phyloP scores from a whole-genome alignment of 1,140 invertebrate genomes.

The Nephila pilipes region DNA sequence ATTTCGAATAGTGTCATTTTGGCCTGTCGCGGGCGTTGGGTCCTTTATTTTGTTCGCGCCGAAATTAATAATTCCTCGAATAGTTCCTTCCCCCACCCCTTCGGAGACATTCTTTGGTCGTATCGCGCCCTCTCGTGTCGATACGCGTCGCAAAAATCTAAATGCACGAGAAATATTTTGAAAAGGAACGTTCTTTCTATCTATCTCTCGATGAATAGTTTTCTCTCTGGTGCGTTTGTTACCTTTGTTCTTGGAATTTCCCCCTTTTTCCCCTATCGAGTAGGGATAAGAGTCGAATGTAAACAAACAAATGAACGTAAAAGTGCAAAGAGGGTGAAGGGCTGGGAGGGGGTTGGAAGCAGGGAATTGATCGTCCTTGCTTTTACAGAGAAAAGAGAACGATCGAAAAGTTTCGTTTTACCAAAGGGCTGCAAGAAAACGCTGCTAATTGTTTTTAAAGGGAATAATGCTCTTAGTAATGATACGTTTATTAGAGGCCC shows the following conservation, averaged over 20 bases:
- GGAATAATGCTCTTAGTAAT: constrained; percentile 51
- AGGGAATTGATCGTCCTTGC: constrained; percentile 5
- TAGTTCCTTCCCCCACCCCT: neutral
- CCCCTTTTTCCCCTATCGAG: constrained; percentile 2
- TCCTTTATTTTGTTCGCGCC: constrained; percentile 57
- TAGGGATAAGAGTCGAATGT: constrained; percentile 19
- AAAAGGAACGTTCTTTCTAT: constrained; percentile 2
- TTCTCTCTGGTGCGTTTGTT: neutral
- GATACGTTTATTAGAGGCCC: constrained; percentile 32
- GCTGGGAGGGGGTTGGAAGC: neutral
- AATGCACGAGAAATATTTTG: neutral
- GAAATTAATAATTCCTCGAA: constrained; percentile 69
- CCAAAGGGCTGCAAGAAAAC: constrained; percentile 4
- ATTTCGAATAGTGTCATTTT: constrained; percentile 74
- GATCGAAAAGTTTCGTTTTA: constrained; percentile 60
- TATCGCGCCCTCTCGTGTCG: constrained; percentile 50
- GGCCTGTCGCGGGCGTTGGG: constrained; percentile 42
- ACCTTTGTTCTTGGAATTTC: constrained; percentile 7
- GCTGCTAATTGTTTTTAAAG: constrained; percentile 57
- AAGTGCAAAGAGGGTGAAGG: neutral
- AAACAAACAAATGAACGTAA: constrained; percentile 60
- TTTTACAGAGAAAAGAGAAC: neutral
- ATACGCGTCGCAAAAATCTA: constrained; percentile 34
- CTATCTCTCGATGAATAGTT: neutral
- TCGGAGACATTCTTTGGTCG: neutral